Evolutionary conservation across 2,888 invertebrate species (phyloP).

Genomic region (Thymelicus acteon): DNA sequence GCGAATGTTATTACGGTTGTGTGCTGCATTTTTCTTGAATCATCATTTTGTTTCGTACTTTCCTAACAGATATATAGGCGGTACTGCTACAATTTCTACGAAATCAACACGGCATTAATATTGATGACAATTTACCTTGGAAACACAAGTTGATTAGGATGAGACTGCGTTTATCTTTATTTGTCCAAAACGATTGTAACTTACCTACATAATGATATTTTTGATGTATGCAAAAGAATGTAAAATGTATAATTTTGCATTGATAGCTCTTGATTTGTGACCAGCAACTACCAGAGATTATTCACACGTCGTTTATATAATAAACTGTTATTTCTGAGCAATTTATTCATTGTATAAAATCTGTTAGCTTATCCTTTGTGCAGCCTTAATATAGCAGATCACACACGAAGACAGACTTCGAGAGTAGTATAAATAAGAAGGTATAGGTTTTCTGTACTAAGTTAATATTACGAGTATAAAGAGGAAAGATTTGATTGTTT

Average conservation of each 20-base stretch:
- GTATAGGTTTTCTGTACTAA: too few relatives aligned
- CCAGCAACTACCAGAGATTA: neutral
- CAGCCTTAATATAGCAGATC: neutral
- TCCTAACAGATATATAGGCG: conserved; percentile 40
- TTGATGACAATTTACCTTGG: conserved; percentile 16
- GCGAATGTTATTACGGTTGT: conserved; percentile 48
- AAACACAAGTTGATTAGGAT: neutral
- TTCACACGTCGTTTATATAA: neutral
- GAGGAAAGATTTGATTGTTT: too few relatives aligned
- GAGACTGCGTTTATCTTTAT: neutral
- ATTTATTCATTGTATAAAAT: conserved; percentile 7
- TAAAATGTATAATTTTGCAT: neutral
- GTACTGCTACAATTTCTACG: conserved; percentile 18
- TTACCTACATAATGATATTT: too few relatives aligned
- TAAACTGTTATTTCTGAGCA: neutral
- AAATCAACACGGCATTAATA: conserved; percentile 23
- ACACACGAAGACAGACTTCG: neutral
- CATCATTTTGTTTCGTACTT: conserved; percentile 51
- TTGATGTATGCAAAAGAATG: neutral
- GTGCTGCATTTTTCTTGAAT: conserved; percentile 60
- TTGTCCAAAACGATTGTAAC: neutral
- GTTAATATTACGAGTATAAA: too few relatives aligned
- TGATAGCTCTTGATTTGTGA: neutral
- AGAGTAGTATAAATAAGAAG: neutral
- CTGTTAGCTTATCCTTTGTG: neutral